Conservation (phyloP, 2,797 vertebrate species). For the Pseudochromis fuscus region DNA sequence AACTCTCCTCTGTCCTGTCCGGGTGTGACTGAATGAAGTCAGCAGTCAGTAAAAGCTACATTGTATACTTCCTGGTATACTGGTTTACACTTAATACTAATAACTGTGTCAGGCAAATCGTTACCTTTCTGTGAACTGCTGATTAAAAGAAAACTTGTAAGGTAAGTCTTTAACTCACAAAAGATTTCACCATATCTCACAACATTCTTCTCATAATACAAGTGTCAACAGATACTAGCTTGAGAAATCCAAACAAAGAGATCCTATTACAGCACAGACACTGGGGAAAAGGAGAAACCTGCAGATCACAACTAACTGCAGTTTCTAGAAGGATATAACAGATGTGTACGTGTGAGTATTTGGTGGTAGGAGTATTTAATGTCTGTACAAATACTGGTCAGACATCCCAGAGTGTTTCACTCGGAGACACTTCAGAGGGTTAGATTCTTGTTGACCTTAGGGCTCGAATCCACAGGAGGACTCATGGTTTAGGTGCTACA, state of each 20-base stretch:
- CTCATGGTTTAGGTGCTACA: slow-evolving; percentile 2
- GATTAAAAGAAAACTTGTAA: background rate
- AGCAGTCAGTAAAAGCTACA: no score
- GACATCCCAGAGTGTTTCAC: slow-evolving; percentile 5
- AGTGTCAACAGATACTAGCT: background rate
- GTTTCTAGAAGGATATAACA: background rate
- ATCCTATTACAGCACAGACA: background rate
- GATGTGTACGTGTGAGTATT: background rate
- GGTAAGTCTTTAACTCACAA: background rate
- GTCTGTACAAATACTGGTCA: background rate
- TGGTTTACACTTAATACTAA: background rate
- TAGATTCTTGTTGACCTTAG: slow-evolving; percentile 4
- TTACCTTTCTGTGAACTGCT: slow-evolving; percentile 2
- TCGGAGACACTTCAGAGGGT: background rate
- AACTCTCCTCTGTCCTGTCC: no score
- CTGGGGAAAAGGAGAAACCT: background rate
- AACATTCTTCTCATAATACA: background rate
- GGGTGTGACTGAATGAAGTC: no score
- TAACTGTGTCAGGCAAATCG: background rate
- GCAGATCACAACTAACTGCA: background rate
- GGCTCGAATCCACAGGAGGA: background rate
- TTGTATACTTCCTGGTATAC: background rate
- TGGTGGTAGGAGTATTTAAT: background rate
- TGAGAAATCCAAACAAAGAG: background rate
- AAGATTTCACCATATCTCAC: slow-evolving; percentile 1